phyloP scores from a whole-genome alignment of 2,888 invertebrate genomes.

The Drosophila merina region DNA sequence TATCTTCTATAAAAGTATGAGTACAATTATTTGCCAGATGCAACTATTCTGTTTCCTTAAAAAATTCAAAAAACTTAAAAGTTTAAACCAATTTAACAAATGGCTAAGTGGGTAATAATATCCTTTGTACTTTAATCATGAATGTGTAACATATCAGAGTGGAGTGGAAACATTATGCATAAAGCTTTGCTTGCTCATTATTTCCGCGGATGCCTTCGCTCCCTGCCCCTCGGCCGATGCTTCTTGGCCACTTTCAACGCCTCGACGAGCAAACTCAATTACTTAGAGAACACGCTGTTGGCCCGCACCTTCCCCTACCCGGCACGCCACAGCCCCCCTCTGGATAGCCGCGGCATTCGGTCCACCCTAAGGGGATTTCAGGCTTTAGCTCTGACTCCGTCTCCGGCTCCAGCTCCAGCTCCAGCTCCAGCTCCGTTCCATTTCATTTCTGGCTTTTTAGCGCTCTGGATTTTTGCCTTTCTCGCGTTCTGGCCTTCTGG shows the following conservation, averaged over 20 bases:
- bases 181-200: slow-evolving; percentile 30
- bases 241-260: slow-evolving; percentile 39
- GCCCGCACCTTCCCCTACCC: slow-evolving; percentile 11
- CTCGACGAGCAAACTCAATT: slow-evolving; percentile 45
- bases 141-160: not conserved
- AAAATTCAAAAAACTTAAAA: not conserved
- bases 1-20: no score
- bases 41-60: no score
- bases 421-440: slow-evolving; percentile 8
- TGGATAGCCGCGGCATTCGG: slow-evolving; percentile 1
- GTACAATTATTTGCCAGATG: no score
- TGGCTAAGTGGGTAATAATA: slow-evolving; percentile 3
- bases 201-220: slow-evolving; percentile 1
- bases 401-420: slow-evolving; percentile 5
- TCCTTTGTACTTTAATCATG: not conserved
- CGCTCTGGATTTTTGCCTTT: not conserved
- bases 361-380: slow-evolving; percentile 36
- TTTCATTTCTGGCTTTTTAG: slow-evolving; percentile 5
- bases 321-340: slow-evolving; percentile 4
- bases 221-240: slow-evolving; percentile 1
- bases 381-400: slow-evolving; percentile 24
- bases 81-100: not conserved
- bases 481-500: slow-evolving; percentile 1
- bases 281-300: slow-evolving; percentile 45
- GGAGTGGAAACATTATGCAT: slow-evolving; percentile 16